These are phyloP conservation scores for Psilopogon haemacephalus DNA, from an alignment of 2,113 vertebrate species.

Conservation along the genomic window DNA sequence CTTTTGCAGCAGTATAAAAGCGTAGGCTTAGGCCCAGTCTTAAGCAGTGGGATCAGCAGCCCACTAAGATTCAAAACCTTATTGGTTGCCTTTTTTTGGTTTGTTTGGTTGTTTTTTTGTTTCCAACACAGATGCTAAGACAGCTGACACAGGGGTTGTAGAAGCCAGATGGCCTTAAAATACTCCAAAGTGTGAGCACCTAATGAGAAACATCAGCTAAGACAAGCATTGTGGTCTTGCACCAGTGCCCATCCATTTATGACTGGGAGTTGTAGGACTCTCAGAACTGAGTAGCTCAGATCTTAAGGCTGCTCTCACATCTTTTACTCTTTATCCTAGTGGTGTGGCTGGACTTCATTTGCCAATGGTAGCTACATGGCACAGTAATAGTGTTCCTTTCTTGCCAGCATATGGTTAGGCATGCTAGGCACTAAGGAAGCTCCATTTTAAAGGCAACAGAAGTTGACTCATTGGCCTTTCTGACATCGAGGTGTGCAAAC, in stretches of 20 bases:
- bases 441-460: neutral
- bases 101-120: neutral
- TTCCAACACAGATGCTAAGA: neutral
- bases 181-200: neutral
- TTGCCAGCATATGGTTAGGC: rapidly evolving
- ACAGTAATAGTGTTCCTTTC: neutral
- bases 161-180: neutral
- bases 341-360: neutral
- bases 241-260: neutral
- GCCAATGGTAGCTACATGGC: rapidly evolving
- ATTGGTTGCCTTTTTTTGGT: neutral
- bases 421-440: neutral
- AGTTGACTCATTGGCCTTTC: neutral
- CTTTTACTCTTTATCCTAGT: neutral
- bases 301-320: neutral
- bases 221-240: neutral
- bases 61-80: neutral
- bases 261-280: neutral
- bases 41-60: neutral
- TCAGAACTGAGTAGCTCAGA: neutral
- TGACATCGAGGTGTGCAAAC: neutral
- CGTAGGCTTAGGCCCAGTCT: neutral
- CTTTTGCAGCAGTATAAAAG: neutral
- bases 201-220: neutral
- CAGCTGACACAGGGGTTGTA: rapidly evolving